Evolutionary conservation across 2,797 vertebrate species (phyloP), one percentile per base, ranked within the genome.

Genomic region (Kryptolebias ocellatus): DNA sequence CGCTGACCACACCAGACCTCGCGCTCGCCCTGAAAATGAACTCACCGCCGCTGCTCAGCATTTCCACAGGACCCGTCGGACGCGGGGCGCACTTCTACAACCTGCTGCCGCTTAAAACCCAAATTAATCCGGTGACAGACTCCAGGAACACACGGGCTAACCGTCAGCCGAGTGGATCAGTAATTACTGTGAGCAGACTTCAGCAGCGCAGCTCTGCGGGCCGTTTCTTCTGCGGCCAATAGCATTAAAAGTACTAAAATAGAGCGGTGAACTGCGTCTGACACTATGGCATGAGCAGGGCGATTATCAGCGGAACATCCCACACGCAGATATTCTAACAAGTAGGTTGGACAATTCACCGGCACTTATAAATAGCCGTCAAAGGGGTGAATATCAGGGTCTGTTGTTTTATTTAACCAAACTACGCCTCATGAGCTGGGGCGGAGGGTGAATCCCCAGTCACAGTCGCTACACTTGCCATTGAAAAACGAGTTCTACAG

Each of bases 401-500:
- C 55, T 64, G 39, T 55, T 53, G 10, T 27, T 63, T 71, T 15
- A 59, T 59, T 39, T 8, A 57, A 55, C 50, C 9, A 57, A 74
- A 64, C 12, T 11, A 12, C 7, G 34, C 27, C 47, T 39, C 20
- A 24, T 37, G 29, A 51, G 31, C 29, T n/a, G 1, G 64, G 27
- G 58, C 50, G 29, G 55, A 53, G 7, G 34, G n/a, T 68, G 70
- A 86, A 81, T 86, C 67, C 75, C 29, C 24, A 64, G 61, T 27
- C 53, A 49, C 31, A 65, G 50, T 34, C 4, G 62, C 61, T 65
- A 79, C 70, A 64, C 71, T 77, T 68, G 64, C 81, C 29, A 78
- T 62, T 78, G 86, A 87, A 83, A 87, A 93, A 92, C 90, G 4
- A 59, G 90, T 92, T 93, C 50, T 81, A 76, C 92, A 92, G 90